phyloP scores from a whole-genome alignment of 1,140 invertebrate genomes.

The Venustaconcha ellipsiformis region DNA sequence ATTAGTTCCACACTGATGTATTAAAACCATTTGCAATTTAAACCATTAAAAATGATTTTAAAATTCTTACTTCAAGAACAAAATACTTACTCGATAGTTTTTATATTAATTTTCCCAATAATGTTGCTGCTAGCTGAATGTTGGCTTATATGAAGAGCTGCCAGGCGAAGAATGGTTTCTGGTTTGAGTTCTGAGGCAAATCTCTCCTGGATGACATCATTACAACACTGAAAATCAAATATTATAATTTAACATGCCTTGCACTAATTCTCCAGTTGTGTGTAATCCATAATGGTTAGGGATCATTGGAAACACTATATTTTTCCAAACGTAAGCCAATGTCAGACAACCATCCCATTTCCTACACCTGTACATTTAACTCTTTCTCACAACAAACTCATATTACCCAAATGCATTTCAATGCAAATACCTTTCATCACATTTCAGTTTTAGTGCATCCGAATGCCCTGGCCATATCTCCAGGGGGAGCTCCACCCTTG shows the following conservation, averaged over 20 bases:
- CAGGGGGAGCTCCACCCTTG: no score
- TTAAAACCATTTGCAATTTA: no score
- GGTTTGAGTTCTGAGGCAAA: slow-evolving; percentile 91
- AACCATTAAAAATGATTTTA: no score
- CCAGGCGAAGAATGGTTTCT: slow-evolving; percentile 85
- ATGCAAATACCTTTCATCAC: no score
- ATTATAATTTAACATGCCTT: neutral
- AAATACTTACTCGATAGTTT: slow-evolving; percentile 85
- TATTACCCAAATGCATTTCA: no score
- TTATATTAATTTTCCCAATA: slow-evolving; percentile 83
- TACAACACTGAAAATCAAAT: slow-evolving; percentile 80
- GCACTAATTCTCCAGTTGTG: neutral
- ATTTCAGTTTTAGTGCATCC: no score
- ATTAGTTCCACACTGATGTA: no score
- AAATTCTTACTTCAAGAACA: neutral
- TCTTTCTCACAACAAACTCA: no score
- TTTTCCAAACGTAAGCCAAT: no score
- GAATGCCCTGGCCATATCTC: no score
- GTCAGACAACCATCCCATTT: no score
- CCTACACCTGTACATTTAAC: no score
- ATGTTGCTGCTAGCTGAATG: slow-evolving; percentile 85
- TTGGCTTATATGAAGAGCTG: slow-evolving; percentile 91
- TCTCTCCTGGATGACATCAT: slow-evolving; percentile 91
- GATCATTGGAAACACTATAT: neutral
- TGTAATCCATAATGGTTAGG: neutral